Base-by-base conservation (phyloP, 2,888 invertebrate genomes). In the Cephus sareptanus region DNA sequence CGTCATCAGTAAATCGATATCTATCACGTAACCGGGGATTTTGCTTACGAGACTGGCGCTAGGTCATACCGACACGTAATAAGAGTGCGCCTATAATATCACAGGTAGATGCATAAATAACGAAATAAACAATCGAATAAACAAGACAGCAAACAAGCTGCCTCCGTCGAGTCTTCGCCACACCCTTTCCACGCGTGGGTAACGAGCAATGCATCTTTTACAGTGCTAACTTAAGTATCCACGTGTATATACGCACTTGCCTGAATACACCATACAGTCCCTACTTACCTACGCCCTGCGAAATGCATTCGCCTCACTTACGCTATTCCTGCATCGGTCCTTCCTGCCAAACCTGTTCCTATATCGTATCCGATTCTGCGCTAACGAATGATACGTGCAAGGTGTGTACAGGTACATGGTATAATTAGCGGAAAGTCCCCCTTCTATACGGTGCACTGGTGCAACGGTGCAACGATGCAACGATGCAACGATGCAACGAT, bases 321-420 rank as follows among this genome's bases (percentile, higher is more conserved):
- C 56, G 56, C 56, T 56, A 56, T 56, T 56, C 56, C 56, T 23
- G 9, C 56, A 3, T 56, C 56, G 56, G 56, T 56, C 56, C 56
- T 56, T 56, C 56, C 56, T 56, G 23, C 56, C 56, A 56, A 23
- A 56, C 56, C 56, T 56, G 56, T 56, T 56, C 56, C 56, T 56
- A 56, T 56, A 56, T 56, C 56, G 56, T 56, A 23, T 56, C 23
- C 56, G 56, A 56, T 23, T 56, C 56, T 23, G 23, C 71, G 33
- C 23, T 71, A 71, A 71, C 71, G 71, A 71, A 71, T 71, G 71
- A 71, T 34, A 34, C 71, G 23, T 33, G 34, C 71, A 71, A 71
- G 34, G 71, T 71, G 71, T 34, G 71, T 71, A 71, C 34, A 71
- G 71, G 71, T 74, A 37, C 74, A 34, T 23, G 74, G 35, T 33